Base-by-base conservation (phyloP, 2,888 invertebrate species). In the Philereme vetulata region DNA sequence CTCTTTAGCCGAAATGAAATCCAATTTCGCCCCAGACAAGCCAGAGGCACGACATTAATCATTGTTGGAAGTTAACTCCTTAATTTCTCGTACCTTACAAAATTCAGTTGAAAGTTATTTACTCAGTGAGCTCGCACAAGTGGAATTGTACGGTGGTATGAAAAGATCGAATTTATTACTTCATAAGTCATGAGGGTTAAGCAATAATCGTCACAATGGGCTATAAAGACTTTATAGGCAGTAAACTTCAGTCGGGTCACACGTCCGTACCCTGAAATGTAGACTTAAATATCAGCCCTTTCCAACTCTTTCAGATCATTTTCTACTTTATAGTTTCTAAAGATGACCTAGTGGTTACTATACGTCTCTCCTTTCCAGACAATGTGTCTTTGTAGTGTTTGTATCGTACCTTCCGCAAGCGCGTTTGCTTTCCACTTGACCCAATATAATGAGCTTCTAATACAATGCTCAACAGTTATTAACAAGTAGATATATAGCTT, bases 161-260 rank as follows among this genome's bases (percentile, higher is more conserved):
- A 81, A 82, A 82, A 86, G 83, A 85, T 85, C 81, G 83, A 88
- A 88, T 89, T 91, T 90, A 90, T 90, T 87, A 88, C 90, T 89
- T 89, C 88, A 90, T 90, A 91, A 90, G 89, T 90, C 90, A 88
- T 86, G 83, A 86, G 88, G 89, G 90, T 87, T 89, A 88, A 89
- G 90, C 90, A 90, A 90, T 91, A 90, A 90, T 90, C 85, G 88
- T 86, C 87, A 91, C 90, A 91, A 91, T 90, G 88, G 88, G 88
- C 88, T 82, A 90, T 91, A 91, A 91, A 90, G 86, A 85, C 75
- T 91, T 91, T 91, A 91, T 91, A 88, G 90, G 88, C 85, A 84
- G 84, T 91, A 90, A 90, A 90, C 75, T 89, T 89, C 88, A 89
- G 90, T 87, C 86, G 80, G 75, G 79, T 84, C 82, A 82, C 86